These are phyloP conservation scores for Notarius lentiginosus DNA, from an alignment of 2,113 vertebrate species.

Conservation along the genomic window DNA sequence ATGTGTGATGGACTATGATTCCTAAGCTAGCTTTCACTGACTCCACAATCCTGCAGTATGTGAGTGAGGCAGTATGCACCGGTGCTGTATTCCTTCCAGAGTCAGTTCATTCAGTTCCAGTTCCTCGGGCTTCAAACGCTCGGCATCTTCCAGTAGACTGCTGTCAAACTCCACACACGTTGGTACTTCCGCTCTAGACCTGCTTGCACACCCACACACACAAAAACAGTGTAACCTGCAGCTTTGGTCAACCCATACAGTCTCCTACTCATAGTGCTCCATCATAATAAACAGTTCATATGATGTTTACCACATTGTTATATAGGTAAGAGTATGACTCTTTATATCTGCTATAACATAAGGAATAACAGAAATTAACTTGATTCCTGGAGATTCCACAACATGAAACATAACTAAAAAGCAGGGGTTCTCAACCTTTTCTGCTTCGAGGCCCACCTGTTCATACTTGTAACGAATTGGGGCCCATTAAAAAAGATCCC, in stretches of 20 bases:
- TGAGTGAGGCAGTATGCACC: slow-evolving; percentile 64
- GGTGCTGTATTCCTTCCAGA: slow-evolving; percentile 85
- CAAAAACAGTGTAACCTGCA: not conserved
- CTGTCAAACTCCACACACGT: slow-evolving; percentile 80
- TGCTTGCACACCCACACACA: slow-evolving; percentile 53
- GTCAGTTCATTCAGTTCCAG: slow-evolving; percentile 91
- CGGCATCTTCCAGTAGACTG: slow-evolving; percentile 81
- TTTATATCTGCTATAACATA: not conserved
- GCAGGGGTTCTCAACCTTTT: too few relatives aligned
- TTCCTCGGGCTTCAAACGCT: slow-evolving; percentile 74
- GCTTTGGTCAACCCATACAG: not conserved
- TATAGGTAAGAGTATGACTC: not conserved
- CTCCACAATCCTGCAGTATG: not conserved
- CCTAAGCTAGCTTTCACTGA: not conserved
- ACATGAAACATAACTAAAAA: not conserved
- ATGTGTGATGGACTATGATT: not conserved
- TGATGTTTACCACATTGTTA: not conserved
- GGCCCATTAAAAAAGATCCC: too few relatives aligned
- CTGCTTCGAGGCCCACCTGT: too few relatives aligned
- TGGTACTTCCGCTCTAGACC: slow-evolving; percentile 75
- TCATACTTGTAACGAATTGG: too few relatives aligned
- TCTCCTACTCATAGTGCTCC: not conserved
- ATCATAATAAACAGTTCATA: not conserved
- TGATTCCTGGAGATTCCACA: not conserved
- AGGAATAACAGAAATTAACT: not conserved